Evolutionary conservation across 2,888 invertebrate genomes (phyloP).

Genomic region (Diadegma fenestrale): DNA sequence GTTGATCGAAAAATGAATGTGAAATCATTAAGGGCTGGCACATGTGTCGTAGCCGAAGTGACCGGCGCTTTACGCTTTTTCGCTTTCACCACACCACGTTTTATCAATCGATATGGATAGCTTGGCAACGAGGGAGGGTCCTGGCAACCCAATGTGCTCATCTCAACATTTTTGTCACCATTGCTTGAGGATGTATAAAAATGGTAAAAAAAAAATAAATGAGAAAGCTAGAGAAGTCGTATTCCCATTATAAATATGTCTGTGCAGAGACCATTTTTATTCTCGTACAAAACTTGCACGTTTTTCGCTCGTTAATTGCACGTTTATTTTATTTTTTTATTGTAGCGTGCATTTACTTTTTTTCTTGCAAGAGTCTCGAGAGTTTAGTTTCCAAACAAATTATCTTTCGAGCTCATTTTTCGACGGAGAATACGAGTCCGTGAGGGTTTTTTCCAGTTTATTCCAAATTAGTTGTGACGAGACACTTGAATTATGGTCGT

Average conservation of each 20-base stretch:
- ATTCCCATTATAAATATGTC: slow-evolving; percentile 9
- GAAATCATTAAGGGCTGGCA: slow-evolving; percentile 27
- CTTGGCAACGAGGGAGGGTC: slow-evolving; percentile 37
- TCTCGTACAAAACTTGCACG: neutral
- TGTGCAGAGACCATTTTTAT: neutral
- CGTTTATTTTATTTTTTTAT: neutral
- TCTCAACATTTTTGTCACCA: slow-evolving; percentile 32
- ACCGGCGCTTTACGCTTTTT: slow-evolving; percentile 22
- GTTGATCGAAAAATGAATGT: neutral
- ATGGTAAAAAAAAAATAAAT: neutral
- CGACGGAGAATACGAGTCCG: neutral
- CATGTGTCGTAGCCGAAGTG: slow-evolving; percentile 21
- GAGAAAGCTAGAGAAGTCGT: neutral
- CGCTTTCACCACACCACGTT: slow-evolving; percentile 9
- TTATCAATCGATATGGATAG: slow-evolving; percentile 47
- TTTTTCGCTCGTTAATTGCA: slow-evolving; percentile 2
- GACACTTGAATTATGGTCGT: neutral
- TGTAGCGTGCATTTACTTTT: neutral
- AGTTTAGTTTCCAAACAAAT: slow-evolving; percentile 9
- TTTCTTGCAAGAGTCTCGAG: neutral
- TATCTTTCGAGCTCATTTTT: neutral
- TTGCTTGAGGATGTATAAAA: slow-evolving; percentile 14
- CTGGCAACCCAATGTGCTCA: slow-evolving; percentile 16
- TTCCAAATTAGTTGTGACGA: neutral
- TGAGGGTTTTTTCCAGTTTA: neutral